Conservation (phyloP, 2,888 invertebrate species). For the Drosophila nr. fundita region DNA sequence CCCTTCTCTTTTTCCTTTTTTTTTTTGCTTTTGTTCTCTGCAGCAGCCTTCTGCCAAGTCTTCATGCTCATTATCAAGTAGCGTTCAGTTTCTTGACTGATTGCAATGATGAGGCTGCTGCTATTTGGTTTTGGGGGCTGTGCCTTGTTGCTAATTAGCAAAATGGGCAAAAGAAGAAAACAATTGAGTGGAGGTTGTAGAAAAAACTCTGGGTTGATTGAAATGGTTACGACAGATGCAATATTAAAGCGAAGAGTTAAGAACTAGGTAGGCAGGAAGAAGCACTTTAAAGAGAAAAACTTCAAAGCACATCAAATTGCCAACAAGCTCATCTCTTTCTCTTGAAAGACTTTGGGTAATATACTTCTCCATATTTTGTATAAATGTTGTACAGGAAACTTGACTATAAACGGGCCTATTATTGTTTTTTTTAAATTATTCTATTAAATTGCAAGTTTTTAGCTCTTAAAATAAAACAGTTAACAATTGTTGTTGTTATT, state of each 20-base stretch:
- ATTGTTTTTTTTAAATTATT: background rate
- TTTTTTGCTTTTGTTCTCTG: constrained; percentile 26
- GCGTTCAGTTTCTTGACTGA: constrained; percentile 78
- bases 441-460: background rate
- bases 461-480: background rate
- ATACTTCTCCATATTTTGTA: background rate
- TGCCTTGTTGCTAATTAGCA: constrained; percentile 69
- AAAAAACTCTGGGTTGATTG: constrained; percentile 18
- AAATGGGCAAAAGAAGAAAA: constrained; percentile 50
- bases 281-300: background rate
- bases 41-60: constrained; percentile 24
- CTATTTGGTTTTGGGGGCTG: constrained; percentile 42
- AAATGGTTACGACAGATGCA: constrained; percentile 18
- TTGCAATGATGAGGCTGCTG: constrained; percentile 64
- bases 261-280: background rate
- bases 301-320: background rate
- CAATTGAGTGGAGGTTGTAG: constrained; percentile 26
- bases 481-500: background rate
- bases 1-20: constrained; percentile 45
- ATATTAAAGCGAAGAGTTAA: constrained; percentile 12
- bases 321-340: background rate
- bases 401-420: background rate
- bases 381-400: background rate
- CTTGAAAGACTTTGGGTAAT: background rate
- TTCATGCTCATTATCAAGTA: constrained; percentile 70